Conservation (phyloP, 2,888 invertebrate species). For the Cremastinae sp. region DNA sequence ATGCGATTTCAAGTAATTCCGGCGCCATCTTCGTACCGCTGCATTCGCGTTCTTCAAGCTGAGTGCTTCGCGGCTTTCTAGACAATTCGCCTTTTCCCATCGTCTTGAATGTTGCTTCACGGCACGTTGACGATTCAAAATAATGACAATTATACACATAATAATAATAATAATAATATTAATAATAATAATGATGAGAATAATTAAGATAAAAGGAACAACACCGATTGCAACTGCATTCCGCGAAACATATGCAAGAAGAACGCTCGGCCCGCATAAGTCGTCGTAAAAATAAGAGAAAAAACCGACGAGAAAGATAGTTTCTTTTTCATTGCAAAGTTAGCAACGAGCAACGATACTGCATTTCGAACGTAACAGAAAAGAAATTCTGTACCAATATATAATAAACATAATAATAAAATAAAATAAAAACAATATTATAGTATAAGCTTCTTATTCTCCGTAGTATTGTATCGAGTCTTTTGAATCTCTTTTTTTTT, state of each 20-base stretch:
- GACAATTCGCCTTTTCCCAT: slow-evolving; percentile 25
- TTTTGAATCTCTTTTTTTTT: slow-evolving; percentile 69
- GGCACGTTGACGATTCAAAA: slow-evolving; percentile 26
- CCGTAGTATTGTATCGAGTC: slow-evolving; percentile 70
- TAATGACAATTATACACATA: slow-evolving; percentile 12
- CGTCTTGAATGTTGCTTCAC: slow-evolving; percentile 35
- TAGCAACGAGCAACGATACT: slow-evolving; percentile 56
- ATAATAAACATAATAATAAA: slow-evolving; percentile 60
- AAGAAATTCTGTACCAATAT: slow-evolving; percentile 51
- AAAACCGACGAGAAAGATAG: slow-evolving; percentile 32
- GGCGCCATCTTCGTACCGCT: slow-evolving; percentile 32
- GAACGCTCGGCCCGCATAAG: slow-evolving; percentile 60
- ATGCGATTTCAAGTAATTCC: no score
- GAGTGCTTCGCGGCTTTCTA: slow-evolving; percentile 24
- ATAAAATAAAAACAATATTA: slow-evolving; percentile 52
- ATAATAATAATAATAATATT: slow-evolving; percentile 20
- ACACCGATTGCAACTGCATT: slow-evolving; percentile 33
- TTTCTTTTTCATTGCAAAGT: slow-evolving; percentile 31
- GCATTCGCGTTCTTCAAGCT: slow-evolving; percentile 55
- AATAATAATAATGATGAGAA: slow-evolving; percentile 21
- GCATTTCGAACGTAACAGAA: slow-evolving; percentile 52
- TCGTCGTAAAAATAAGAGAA: slow-evolving; percentile 45
- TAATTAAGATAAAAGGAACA: slow-evolving; percentile 40
- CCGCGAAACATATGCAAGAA: slow-evolving; percentile 45
- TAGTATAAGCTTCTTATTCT: slow-evolving; percentile 70